Conservation (phyloP, 2,797 vertebrate genomes). For the Enteromius paludinosus region DNA sequence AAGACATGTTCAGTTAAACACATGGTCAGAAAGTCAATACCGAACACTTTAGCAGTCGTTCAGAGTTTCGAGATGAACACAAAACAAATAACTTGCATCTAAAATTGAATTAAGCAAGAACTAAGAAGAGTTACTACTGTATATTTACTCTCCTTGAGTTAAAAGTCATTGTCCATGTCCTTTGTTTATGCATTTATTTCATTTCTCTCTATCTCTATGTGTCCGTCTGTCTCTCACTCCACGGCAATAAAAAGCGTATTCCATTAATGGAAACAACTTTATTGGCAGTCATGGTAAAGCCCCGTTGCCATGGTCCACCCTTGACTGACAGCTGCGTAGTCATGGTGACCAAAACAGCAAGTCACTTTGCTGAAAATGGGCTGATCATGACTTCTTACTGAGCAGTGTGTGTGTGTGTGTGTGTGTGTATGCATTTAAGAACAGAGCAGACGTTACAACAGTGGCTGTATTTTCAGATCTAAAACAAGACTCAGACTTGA, state of each 20-base stretch:
- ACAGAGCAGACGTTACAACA: background rate
- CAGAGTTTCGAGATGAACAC: background rate
- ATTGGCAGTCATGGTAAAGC: slow-evolving; percentile 37
- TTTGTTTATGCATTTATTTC: background rate
- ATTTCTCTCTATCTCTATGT: background rate
- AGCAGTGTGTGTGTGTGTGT: background rate
- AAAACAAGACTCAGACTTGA: background rate
- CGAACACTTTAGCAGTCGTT: background rate
- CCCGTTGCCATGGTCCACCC: slow-evolving; percentile 41
- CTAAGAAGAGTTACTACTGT: background rate
- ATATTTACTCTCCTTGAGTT: background rate
- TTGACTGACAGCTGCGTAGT: slow-evolving; percentile 34
- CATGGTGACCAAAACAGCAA: slow-evolving; percentile 14
- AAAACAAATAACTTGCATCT: background rate
- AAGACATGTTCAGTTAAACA: background rate
- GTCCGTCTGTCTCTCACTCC: background rate
- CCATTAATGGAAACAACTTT: slow-evolving; percentile 31
- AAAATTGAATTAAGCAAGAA: background rate
- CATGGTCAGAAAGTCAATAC: background rate
- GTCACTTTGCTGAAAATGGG: slow-evolving; percentile 21
- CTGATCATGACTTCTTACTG: slow-evolving; percentile 20
- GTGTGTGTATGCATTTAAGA: background rate
- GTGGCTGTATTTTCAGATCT: slow-evolving; percentile 4
- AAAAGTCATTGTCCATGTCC: background rate
- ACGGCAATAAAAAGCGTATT: slow-evolving; percentile 8